Conservation (phyloP, 2,888 invertebrate species). For the Leucophenga maculata region DNA sequence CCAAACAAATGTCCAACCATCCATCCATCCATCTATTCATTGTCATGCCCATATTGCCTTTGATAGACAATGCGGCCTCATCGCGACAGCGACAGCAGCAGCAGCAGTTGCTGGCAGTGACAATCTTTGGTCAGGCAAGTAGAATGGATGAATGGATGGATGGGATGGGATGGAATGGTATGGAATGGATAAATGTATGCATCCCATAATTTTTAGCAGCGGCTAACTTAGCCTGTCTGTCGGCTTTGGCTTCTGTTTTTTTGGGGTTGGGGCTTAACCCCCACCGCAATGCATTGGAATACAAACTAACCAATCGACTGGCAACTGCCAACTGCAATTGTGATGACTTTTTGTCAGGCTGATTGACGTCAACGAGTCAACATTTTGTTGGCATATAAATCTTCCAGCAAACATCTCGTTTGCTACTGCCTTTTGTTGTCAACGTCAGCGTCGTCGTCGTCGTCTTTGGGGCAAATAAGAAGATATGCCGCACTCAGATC, state of each 20-base stretch:
- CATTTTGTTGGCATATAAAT: constrained; percentile 61
- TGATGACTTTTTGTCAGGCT: constrained; percentile 70
- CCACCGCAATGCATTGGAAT: neutral
- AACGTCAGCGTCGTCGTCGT: too few relatives aligned
- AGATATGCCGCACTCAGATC: neutral
- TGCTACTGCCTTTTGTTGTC: constrained; percentile 35
- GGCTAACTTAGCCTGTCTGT: constrained; percentile 8
- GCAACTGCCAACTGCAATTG: constrained; percentile 52
- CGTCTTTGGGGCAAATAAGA: neutral
- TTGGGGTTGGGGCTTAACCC: neutral
- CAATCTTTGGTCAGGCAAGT: constrained; percentile 5
- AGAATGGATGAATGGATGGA: neutral
- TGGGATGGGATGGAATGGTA: neutral
- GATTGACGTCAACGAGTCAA: constrained; percentile 67
- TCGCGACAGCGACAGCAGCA: constrained; percentile 7
- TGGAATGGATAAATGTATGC: constrained; percentile 21
- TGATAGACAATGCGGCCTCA: constrained; percentile 28
- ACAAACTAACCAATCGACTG: constrained; percentile 18
- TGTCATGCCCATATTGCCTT: constrained; percentile 34
- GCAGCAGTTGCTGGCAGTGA: constrained; percentile 12
- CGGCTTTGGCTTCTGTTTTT: constrained; percentile 8
- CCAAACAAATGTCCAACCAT: constrained; percentile 23
- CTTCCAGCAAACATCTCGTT: constrained; percentile 51
- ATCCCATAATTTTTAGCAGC: constrained; percentile 24
- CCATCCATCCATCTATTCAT: constrained; percentile 27